These are phyloP conservation scores for Callocephalon fimbriatum DNA, from an alignment of 2,113 vertebrate genomes.

Conservation along the genomic window DNA sequence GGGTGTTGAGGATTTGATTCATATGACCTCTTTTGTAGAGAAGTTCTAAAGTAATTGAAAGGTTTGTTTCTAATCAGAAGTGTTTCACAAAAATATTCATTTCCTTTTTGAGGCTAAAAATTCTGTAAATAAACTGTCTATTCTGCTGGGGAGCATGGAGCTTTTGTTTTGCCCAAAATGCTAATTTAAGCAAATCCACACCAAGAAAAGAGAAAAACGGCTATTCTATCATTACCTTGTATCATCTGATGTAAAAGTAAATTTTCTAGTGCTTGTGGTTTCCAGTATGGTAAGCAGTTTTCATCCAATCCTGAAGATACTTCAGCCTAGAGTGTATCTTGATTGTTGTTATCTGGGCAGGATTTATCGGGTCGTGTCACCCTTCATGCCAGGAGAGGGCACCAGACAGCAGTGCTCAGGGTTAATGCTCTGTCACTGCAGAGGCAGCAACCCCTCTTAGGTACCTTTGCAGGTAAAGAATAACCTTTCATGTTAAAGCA, in stretches of 20 bases:
- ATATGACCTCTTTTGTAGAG: not conserved
- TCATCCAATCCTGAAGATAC: too few relatives aligned
- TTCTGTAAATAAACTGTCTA: not conserved
- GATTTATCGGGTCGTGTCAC: not conserved
- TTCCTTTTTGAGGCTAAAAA: not conserved
- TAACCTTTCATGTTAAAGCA: not conserved
- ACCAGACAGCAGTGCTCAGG: not conserved
- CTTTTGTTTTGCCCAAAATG: not conserved
- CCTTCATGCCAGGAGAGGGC: constrained; percentile 42
- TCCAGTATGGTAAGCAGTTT: not conserved
- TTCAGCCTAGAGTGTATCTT: not conserved
- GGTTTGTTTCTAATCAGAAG: not conserved
- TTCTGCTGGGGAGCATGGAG: not conserved
- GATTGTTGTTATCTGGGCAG: fast-evolving
- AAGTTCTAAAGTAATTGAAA: not conserved
- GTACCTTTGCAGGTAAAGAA: not conserved
- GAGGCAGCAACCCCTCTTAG: fast-evolving
- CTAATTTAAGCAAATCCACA: not conserved
- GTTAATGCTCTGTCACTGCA: fast-evolving
- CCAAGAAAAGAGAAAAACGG: not conserved
- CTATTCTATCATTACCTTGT: not conserved
- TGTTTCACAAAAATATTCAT: not conserved
- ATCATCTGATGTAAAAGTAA: not conserved
- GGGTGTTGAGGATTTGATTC: not conserved
- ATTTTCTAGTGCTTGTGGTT: not conserved